Conservation (phyloP, 2,797 vertebrate species). For the Oreortyx pictus region DNA sequence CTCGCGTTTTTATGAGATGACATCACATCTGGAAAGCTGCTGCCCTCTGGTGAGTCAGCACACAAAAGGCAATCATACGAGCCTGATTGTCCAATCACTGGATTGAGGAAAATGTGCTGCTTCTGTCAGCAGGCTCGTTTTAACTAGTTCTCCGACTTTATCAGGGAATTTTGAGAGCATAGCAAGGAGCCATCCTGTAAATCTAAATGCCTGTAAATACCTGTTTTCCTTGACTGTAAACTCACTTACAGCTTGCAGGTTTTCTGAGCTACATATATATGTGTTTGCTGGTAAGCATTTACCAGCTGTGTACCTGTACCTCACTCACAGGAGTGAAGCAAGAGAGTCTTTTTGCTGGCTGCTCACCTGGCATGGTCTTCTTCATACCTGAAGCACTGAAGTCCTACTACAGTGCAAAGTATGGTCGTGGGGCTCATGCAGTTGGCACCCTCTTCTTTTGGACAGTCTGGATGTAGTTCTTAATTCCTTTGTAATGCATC, state of each 20-base stretch:
- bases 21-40: conserved; percentile 72
- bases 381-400: accelerated
- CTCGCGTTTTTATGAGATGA: conserved; percentile 72
- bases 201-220: not conserved
- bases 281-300: not conserved
- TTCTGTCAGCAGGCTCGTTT: not conserved
- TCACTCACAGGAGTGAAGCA: not conserved
- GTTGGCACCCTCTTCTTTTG: not conserved
- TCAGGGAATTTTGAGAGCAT: not conserved
- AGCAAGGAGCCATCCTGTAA: not conserved
- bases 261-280: not conserved
- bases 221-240: not conserved
- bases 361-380: not conserved
- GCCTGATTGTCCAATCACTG: conserved; percentile 64
- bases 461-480: not conserved
- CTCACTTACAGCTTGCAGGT: not conserved
- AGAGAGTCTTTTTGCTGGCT: not conserved
- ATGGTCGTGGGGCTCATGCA: accelerated
- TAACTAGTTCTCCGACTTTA: conserved; percentile 2
- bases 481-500: not conserved
- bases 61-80: conserved; percentile 68
- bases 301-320: not conserved
- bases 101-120: not conserved
- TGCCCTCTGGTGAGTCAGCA: conserved; percentile 79
- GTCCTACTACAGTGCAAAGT: accelerated